Evolutionary conservation across 92 coral and sea anemone species (phyloP).

Genomic region (Epizoanthus stellaris): DNA sequence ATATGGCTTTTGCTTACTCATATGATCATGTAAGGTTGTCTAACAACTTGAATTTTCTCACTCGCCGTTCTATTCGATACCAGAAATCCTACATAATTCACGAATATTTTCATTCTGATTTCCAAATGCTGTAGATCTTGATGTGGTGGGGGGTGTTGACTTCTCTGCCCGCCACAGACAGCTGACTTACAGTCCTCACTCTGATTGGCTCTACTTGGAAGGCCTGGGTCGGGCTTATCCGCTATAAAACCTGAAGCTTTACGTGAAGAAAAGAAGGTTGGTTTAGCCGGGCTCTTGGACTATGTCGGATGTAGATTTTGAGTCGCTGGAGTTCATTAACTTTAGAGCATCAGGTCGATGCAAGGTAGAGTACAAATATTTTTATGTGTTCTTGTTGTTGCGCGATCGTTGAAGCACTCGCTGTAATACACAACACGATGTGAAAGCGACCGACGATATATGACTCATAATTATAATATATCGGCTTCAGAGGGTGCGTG

Average conservation of each 20-base stretch:
- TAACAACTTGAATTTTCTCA: not conserved
- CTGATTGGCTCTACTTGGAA: slow-evolving; percentile 21
- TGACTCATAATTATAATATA: too few species aligned
- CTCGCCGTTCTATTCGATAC: not conserved
- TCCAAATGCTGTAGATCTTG: not conserved
- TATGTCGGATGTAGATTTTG: slow-evolving; percentile 70
- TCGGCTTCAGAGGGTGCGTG: slow-evolving; percentile 6
- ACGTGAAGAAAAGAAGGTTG: not conserved
- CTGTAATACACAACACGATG: too few species aligned
- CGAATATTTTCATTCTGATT: not conserved
- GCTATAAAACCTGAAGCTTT: not conserved
- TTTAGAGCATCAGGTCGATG: slow-evolving; percentile 28
- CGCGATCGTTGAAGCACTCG: too few species aligned
- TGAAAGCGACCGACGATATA: not conserved
- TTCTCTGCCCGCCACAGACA: slow-evolving; percentile 6
- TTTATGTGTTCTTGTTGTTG: not conserved
- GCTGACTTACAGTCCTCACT: not conserved
- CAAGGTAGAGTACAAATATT: slow-evolving; percentile 1
- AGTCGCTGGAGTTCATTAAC: slow-evolving; percentile 63
- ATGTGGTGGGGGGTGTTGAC: not conserved
- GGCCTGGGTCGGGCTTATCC: slow-evolving; percentile 30
- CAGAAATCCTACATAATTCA: slow-evolving; percentile 14
- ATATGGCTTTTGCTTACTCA: too few species aligned
- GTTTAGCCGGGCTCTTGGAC: not conserved
- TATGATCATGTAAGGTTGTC: too few species aligned